Evolutionary conservation across 2,888 invertebrate species (phyloP), one percentile per base, ranked within the genome.

Genomic region (Meiosimyza platycephala): DNA sequence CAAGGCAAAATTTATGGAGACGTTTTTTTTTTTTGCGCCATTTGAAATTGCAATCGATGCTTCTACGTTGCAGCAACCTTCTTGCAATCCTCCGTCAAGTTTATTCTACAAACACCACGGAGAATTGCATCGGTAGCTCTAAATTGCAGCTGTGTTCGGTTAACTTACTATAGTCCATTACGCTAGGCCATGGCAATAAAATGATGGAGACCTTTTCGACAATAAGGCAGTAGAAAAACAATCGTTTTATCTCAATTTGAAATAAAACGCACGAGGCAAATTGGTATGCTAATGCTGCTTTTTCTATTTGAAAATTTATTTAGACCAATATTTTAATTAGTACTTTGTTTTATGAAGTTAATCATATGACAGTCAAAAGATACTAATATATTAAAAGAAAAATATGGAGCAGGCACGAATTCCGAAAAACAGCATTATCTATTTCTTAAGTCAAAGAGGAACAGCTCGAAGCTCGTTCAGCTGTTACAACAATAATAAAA

Each of bases 161-260:
- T 51, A 57, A 22, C 57, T 12, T 6, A 16, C 55, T 18, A 28
- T 57, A 12, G 64, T 18, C 22, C 18, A 51, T 18, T 15, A 28
- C 50, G 48, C 28, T 33, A 28, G 15, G 9, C 59, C 3, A 18
- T 0, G 28, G n/a, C 57, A 16, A 57, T 11, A 57, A 57, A 15
- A 12, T 18, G 28, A 13, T 22, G 40, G 40, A 9, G 40, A 40
- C 40, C 40, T 40, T 40, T 40, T 68, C 6, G 16, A 33, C 18
- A 18, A 57, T 12, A 28, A 51, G 16, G 60, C 60, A 60, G 60
- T 60, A 51, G 69, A 69, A 60, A 64, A 69, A 69, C 69, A 69
- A 69, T 69, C 60, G 69, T 60, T 47, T 69, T 69, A 69, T 69
- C 60, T 60, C 60, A 60, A 59, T 62, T 69, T 51, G 60, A 62